Evolutionary conservation across 1,140 invertebrate species (phyloP), one percentile per base, ranked within the genome.

Genomic region (Cepaea nemoralis): DNA sequence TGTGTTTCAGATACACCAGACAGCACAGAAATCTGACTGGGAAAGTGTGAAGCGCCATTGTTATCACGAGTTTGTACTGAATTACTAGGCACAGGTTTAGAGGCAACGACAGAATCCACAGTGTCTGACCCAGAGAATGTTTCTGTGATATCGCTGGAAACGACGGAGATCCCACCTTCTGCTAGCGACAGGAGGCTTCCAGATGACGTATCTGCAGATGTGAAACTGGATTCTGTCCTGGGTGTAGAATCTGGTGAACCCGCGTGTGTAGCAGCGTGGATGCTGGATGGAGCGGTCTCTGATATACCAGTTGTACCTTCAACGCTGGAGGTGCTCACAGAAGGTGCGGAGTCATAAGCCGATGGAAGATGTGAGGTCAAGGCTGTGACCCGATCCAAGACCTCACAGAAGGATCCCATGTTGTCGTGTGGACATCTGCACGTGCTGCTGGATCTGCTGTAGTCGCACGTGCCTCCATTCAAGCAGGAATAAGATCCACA

Each of bases 341-440:
- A 2, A 35, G 66, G 31, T 39, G 37, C 40, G 1, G 71, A 42
- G n/a, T 2, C 19, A 12, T 22, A 42, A 37, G 45, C 16, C 37
- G 55, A 0, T 3, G 74, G 35, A 27, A 37, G 5, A 27, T n/a
- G 8, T 50, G n/a, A n/a, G n/a, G 42, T 42, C 27, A 40, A 73
- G 5, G 33, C n/a, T 3, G 70, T 73, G 14, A 39, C 1, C 35
- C 16, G n/a, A 45, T 73, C 70, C 5, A 73, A 27, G 1, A 10
- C 27, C 40, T 73, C 70, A 73, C 74, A 76, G 74, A 55, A 76
- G 5, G 16, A 27, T 31, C 50, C 74, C 74, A 76, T 76, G 35
- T 76, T 55, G 50, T 22, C 45, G 2, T 35, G 6, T 31, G 74
- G 74, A n/a, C 74, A 76, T 55, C 16, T 16, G 31, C 74, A 76